Base-by-base conservation (phyloP, 2,113 vertebrate species). In the Carollia perspicillata region DNA sequence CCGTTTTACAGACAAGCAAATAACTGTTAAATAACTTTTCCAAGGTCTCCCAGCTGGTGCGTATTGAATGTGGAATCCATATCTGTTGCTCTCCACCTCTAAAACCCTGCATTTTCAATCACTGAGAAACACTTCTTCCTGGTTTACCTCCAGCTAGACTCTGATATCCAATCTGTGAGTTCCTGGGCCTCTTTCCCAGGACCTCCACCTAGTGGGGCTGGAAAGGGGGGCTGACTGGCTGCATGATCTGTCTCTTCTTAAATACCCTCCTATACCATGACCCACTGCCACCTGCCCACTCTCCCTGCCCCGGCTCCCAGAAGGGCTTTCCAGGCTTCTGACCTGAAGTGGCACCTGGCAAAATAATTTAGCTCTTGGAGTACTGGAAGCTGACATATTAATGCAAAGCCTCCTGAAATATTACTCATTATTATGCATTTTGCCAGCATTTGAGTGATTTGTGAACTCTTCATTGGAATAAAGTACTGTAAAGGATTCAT, bases 351-450 rank as follows among this genome's bases (percentile, higher is more conserved):
- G 77, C 81, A 86, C 96, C 96, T 95, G 95, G 89, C 49, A 95
- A 92, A 95, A 72, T 95, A 97, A 78, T 69, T 94, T 87, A 92
- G 33, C 53, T 94, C 92, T 60, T 13, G 23, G 89, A 20, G 60
- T 90, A 83, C 6, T 3, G 72, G 90, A 97, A 84, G 66, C 92
- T 80, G 86, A 92, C 93, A 87, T 23, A 33, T 93, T 69, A 93
- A 55, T 58, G 97, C 94, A 95, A 97, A 96, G 93, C 16, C n/a
- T 86, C 22, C 37, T 95, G 23, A 97, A 97, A 95, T 92, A 97
- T 97, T 81, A 74, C 40, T 96, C 96, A 90, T 97, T 97, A 97
- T 97, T 97, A 97, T 97, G 90, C 96, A 90, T 97, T 96, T 98
- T 97, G 96, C 96, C 95, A 95, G 94, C 79, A 77, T 97, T 55